Conservation (phyloP, 1,140 invertebrate species). For the Andrena cerasifolii region DNA sequence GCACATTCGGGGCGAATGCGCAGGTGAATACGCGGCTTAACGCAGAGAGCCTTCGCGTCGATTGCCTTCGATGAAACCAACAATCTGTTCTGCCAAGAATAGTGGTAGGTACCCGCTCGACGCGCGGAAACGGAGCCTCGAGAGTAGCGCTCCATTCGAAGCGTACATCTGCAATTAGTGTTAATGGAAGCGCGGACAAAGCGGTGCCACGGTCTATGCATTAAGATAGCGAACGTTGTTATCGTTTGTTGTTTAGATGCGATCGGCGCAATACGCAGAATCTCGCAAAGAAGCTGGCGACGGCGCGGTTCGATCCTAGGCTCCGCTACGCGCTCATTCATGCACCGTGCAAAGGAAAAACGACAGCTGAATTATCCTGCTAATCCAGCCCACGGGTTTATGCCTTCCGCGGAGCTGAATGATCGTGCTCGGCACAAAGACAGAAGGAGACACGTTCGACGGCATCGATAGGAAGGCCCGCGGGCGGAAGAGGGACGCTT, state of each 20-base stretch:
- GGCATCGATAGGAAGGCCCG: background rate
- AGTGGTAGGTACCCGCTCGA: background rate
- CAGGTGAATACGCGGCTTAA: too few relatives aligned
- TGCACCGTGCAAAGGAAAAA: too few relatives aligned
- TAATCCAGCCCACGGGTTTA: background rate
- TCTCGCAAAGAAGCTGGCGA: background rate
- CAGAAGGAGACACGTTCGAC: background rate
- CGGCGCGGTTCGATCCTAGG: background rate
- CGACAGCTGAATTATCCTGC: background rate
- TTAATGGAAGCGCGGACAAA: constrained; percentile 29
- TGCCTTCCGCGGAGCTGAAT: background rate
- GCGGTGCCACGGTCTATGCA: background rate
- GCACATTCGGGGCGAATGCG: too few relatives aligned
- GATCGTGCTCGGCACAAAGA: background rate
- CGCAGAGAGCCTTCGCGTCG: too few relatives aligned
- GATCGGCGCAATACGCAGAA: background rate
- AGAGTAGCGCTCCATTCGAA: constrained; percentile 1
- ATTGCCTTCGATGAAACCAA: constrained; percentile 2
- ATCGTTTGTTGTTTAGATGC: background rate
- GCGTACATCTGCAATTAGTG: constrained; percentile 24
- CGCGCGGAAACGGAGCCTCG: background rate
- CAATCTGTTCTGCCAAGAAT: constrained; percentile 20
- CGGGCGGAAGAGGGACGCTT: constrained; percentile 16
- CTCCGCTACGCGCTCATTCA: too few relatives aligned
- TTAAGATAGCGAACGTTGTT: constrained; percentile 31